These are phyloP conservation scores for Dunckerocampus dactyliophorus DNA, from an alignment of 2,113 vertebrate species.

Conservation along the genomic window DNA sequence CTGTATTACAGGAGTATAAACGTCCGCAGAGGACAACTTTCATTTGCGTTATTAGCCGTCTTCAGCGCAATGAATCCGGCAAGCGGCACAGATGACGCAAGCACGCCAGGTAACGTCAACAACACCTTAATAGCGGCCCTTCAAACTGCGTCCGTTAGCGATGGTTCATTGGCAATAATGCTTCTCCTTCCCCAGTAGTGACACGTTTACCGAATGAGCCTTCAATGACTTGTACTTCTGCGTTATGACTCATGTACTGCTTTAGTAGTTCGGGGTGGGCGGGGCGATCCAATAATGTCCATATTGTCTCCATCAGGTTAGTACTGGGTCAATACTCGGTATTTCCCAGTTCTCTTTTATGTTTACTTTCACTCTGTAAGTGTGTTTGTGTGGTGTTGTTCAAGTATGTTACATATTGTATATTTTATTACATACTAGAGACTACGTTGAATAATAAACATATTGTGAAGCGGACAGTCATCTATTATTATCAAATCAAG, in stretches of 20 bases:
- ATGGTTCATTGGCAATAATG: neutral
- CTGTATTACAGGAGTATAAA: conserved; percentile 64
- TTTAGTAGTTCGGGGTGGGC: neutral
- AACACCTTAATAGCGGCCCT: neutral
- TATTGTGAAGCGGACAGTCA: neutral
- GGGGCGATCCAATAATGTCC: no score
- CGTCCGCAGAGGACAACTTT: neutral
- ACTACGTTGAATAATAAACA: no score
- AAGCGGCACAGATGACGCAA: conserved; percentile 31
- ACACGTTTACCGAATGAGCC: neutral
- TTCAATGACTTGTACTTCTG: neutral
- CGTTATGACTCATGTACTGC: conserved; percentile 35
- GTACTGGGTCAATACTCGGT: no score
- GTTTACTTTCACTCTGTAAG: no score
- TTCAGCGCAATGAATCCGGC: conserved; percentile 43
- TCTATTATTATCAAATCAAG: no score
- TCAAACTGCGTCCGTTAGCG: neutral
- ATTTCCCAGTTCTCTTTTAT: no score
- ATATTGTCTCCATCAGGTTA: no score
- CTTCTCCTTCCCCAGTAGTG: neutral
- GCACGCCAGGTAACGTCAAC: conserved; percentile 47
- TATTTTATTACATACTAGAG: no score
- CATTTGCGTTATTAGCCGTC: conserved; percentile 2
- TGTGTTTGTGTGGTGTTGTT: no score
- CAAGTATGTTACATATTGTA: no score